Conservation (phyloP, 37 sponge, comb jelly and placozoan genomes). For the Diacarnus erythraeanus region DNA sequence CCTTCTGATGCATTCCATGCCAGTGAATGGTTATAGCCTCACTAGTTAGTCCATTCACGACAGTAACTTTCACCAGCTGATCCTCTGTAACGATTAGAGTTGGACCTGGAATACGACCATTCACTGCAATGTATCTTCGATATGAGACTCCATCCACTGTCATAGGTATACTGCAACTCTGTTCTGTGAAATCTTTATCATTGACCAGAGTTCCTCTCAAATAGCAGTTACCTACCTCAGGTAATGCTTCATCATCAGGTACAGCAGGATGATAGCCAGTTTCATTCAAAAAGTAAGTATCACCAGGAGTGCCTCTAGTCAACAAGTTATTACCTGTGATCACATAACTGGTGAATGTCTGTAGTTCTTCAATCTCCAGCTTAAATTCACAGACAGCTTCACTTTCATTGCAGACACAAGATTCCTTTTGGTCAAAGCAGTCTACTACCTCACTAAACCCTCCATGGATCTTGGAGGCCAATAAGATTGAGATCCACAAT, state of each 20-base stretch:
- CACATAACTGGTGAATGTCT: constrained; percentile 10
- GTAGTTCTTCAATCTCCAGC: background rate
- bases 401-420: background rate
- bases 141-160: constrained; percentile 48
- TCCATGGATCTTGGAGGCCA: no score
- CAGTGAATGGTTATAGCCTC: constrained; percentile 77
- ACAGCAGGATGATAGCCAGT: background rate
- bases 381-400: background rate
- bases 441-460: background rate
- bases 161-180: constrained; percentile 35
- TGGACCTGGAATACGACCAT: constrained; percentile 59
- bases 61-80: constrained; percentile 36
- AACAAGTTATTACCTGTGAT: background rate
- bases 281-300: background rate
- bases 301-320: constrained; percentile 7
- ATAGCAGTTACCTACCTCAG: background rate
- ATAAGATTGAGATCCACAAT: no score
- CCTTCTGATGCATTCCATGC: constrained; percentile 72
- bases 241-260: background rate
- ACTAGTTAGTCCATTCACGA: constrained; percentile 52
- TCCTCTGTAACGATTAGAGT: constrained; percentile 49
- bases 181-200: background rate
- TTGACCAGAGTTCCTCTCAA: background rate
- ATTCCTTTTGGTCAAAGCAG: background rate
- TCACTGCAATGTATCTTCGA: constrained; percentile 49